These are phyloP conservation scores for Diadophis punctatus DNA, from an alignment of 2,113 vertebrate genomes.

Conservation along the genomic window DNA sequence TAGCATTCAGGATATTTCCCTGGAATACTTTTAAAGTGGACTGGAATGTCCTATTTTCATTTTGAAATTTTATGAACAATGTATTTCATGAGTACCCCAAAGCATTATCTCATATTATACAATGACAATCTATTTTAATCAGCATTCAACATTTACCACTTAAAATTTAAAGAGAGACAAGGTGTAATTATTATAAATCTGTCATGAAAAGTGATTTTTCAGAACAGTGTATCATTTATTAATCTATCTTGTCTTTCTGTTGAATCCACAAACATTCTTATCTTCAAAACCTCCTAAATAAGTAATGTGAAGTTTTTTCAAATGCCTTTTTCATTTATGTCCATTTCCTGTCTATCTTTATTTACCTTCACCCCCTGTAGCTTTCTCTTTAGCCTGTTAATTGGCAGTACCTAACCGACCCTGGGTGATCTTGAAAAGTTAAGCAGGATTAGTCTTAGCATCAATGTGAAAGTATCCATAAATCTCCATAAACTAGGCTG, in stretches of 20 bases:
- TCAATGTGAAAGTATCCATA: neutral
- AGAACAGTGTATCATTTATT: constrained; percentile 1
- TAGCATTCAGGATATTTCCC: neutral
- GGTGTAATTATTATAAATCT: constrained; percentile 45
- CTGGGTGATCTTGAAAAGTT: neutral
- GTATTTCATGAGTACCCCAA: neutral
- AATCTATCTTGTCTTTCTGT: neutral
- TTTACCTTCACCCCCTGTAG: neutral
- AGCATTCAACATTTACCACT: constrained; percentile 20
- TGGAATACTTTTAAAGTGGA: neutral
- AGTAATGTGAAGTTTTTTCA: neutral
- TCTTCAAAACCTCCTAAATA: neutral
- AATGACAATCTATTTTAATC: neutral
- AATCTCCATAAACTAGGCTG: neutral
- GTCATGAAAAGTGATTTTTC: constrained; percentile 31
- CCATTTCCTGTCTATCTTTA: neutral
- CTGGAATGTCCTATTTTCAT: neutral
- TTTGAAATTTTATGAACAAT: neutral
- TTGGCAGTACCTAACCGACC: neutral
- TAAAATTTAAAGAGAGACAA: constrained; percentile 17
- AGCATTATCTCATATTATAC: neutral
- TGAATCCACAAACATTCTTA: neutral
- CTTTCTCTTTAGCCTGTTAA: neutral
- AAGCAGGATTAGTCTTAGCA: neutral
- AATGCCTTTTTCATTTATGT: neutral